Evolutionary conservation across 2,113 vertebrate species (phyloP), one percentile per base, ranked within the genome.

Genomic region (Tragelaphus buxtoni): DNA sequence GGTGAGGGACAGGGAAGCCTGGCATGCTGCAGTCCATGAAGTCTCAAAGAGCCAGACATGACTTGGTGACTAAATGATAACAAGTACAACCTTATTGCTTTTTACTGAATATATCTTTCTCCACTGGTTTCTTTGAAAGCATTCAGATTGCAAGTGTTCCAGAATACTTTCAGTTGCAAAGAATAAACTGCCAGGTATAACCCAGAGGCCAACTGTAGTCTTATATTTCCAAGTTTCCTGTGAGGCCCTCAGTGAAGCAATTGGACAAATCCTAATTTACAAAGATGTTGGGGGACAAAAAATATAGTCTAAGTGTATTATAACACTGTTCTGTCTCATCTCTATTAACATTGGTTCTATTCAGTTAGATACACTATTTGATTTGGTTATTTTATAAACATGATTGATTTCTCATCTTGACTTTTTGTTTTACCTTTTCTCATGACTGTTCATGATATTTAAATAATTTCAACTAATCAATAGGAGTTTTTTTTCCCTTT

Each of bases 381-480:
- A 84, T 84, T 65, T 76, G 7, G 39, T 72, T 94, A 39, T 69
- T 95, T 92, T 91, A 45, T 95, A 72, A 89, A 76, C 26, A 51
- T 83, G 30, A 86, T 93, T 82, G 88, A 86, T 69, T 81, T 17
- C 17, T 91, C 35, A 79, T 90, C 32, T 86, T 96, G 17, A 87
- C 47, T 79, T 95, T 94, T 94, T 82, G 28, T 24, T 83, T 94
- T 47, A 81, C 51, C 24, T 84, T 90, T 93, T n/a, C 10, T 7
- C 49, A 55, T 47, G 22, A 79, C 47, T 91, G 4, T 58, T 95
- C 4, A 35, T 88, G 80, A 95, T 65, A 79, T 79, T 91, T 91
- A 96, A 95, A 94, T 90, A 95, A 94, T n/a, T 81, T 82, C 11
- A n/a, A 58, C 9, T 91, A 82, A 96, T 94, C 32, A 56, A 63